Conservation (phyloP, 2,797 vertebrate species). For the Leuciscus waleckii region DNA sequence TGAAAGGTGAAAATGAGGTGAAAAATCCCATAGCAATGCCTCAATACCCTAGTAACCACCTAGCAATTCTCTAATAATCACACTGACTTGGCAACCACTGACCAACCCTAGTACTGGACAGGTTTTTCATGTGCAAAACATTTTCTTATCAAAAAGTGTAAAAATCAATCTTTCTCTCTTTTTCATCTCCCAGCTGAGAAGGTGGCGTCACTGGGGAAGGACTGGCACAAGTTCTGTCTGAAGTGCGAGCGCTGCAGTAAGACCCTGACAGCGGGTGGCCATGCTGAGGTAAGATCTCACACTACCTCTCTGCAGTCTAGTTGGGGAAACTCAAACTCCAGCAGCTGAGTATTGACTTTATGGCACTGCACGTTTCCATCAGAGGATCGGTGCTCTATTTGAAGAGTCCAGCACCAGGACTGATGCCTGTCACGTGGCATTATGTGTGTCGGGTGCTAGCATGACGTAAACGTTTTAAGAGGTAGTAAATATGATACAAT, state of each 20-base stretch:
- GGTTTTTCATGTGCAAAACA: neutral
- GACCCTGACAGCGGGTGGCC: slow-evolving; percentile 90
- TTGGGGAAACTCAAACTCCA: slow-evolving; percentile 30
- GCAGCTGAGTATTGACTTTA: slow-evolving; percentile 54
- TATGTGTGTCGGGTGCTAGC: neutral
- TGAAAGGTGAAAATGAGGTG: no score
- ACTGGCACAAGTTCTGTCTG: slow-evolving; percentile 97
- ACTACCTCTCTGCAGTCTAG: slow-evolving; percentile 48
- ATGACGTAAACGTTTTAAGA: neutral
- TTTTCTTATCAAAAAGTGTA: slow-evolving; percentile 3
- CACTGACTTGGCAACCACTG: neutral
- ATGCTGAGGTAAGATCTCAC: slow-evolving; percentile 87
- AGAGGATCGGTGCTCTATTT: slow-evolving; percentile 36
- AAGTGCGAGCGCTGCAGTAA: slow-evolving; percentile 97
- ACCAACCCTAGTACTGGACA: neutral
- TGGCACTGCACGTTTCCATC: slow-evolving; percentile 49
- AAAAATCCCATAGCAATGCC: neutral
- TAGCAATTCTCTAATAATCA: neutral
- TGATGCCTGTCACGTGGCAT: neutral
- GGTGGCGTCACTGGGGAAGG: slow-evolving; percentile 95
- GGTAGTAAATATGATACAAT: neutral
- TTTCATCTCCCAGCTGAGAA: slow-evolving; percentile 85
- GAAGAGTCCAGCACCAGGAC: slow-evolving; percentile 28
- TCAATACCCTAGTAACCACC: neutral
- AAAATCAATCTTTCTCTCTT: slow-evolving; percentile 17